Evolutionary conservation across 1,140 invertebrate species (phyloP).

Genomic region (Idris sp.): DNA sequence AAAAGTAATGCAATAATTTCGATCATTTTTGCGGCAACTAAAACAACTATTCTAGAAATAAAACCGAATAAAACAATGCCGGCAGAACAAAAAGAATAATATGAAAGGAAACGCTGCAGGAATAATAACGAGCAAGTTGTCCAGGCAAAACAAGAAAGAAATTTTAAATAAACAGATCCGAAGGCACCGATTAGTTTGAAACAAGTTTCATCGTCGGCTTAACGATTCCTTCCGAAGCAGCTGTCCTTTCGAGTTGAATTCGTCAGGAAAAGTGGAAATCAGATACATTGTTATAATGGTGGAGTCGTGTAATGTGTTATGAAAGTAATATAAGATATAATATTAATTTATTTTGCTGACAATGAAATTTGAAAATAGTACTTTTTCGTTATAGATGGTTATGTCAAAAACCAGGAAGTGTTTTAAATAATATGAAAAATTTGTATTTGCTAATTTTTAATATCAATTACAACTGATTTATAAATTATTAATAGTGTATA

Average conservation of each 20-base stretch:
- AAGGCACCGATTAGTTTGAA: conserved; percentile 8
- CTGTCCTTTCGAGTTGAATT: conserved; percentile 7
- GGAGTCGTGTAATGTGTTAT: too few relatives aligned
- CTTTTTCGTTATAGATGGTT: too few relatives aligned
- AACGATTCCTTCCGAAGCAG: conserved; percentile 11
- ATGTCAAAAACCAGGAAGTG: too few relatives aligned
- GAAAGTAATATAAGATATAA: too few relatives aligned
- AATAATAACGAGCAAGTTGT: conserved; percentile 33
- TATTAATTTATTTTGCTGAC: too few relatives aligned
- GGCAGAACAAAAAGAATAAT: conserved; percentile 24
- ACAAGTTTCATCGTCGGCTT: conserved; percentile 27
- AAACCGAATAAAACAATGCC: conserved; percentile 27
- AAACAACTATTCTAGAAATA: conserved; percentile 25
- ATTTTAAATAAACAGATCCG: conserved; percentile 33
- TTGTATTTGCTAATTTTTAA: too few relatives aligned
- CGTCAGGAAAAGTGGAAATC: conserved; percentile 5
- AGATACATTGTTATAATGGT: too few relatives aligned
- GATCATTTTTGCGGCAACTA: conserved; percentile 12
- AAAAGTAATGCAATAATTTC: conserved; percentile 31
- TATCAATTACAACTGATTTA: too few relatives aligned
- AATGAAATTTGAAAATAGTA: too few relatives aligned
- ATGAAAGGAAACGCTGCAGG: conserved; percentile 12
- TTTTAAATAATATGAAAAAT: too few relatives aligned
- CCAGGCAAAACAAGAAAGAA: conserved; percentile 20
- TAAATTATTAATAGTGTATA: too few relatives aligned